Evolutionary conservation across 2,888 invertebrate species (phyloP).

Genomic region (Pseudococcus jackbeardsleyi): DNA sequence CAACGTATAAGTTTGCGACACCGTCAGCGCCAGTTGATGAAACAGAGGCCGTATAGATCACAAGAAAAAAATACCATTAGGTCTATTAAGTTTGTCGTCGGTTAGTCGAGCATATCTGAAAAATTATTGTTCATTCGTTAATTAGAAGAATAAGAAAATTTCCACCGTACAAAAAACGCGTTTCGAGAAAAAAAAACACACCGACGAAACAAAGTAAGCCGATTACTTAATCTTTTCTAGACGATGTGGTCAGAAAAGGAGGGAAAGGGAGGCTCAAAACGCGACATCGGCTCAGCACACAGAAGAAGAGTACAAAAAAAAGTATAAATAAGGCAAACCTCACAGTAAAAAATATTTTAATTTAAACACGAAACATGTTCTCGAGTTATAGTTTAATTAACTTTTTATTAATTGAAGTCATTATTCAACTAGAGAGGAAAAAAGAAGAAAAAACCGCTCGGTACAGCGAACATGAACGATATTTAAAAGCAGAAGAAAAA

Average conservation of each 20-base stretch:
- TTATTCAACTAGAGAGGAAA: conserved; percentile 24
- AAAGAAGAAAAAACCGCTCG: conserved; percentile 16
- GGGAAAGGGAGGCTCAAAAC: neutral
- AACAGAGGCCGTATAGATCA: neutral
- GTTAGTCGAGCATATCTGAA: conserved; percentile 3
- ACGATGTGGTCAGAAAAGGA: neutral
- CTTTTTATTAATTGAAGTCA: conserved; percentile 62
- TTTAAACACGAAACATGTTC: conserved; percentile 56
- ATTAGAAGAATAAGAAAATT: conserved; percentile 15
- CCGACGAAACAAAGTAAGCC: neutral
- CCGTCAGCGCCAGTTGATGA: neutral
- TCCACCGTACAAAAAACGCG: neutral
- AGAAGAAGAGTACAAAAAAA: neutral
- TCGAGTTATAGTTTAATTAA: conserved; percentile 61
- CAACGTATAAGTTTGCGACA: neutral
- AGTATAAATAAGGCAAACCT: conserved; percentile 21
- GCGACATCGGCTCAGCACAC: neutral
- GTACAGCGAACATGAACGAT: conserved; percentile 7
- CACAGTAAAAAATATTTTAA: conserved; percentile 39
- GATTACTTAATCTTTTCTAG: conserved; percentile 11
- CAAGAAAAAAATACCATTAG: neutral
- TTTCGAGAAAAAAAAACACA: neutral
- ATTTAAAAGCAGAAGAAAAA: conserved; percentile 29
- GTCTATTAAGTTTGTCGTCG: conserved; percentile 9
- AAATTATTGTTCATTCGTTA: conserved; percentile 11